Evolutionary conservation across 2,888 invertebrate genomes (phyloP).

Genomic region (Cheilosia pagana): DNA sequence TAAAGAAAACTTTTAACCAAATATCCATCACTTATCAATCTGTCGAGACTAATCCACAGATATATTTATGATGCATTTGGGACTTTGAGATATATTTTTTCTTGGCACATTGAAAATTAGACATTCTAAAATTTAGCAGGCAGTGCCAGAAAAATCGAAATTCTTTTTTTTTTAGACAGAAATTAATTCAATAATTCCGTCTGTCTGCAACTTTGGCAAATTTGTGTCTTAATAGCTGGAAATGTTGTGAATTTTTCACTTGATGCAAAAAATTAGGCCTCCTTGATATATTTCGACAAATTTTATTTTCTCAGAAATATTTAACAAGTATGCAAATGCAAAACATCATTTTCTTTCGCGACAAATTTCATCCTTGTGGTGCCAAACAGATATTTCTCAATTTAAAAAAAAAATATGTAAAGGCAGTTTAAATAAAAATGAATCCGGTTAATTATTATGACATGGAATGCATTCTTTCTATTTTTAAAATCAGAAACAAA

Average conservation of each 20-base stretch:
- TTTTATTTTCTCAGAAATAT: background rate
- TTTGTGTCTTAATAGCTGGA: conserved; percentile 2
- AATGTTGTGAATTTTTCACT: background rate
- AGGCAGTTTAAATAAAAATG: background rate
- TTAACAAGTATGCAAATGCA: conserved; percentile 5
- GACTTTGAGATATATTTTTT: too few species aligned
- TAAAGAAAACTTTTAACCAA: too few species aligned
- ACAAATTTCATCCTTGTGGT: conserved; percentile 7
- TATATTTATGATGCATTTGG: background rate
- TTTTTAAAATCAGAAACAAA: conserved; percentile 20
- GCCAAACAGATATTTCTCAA: background rate
- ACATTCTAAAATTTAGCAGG: too few species aligned
- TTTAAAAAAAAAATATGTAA: background rate
- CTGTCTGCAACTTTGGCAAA: background rate
- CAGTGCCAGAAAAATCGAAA: too few species aligned
- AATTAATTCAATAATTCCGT: too few species aligned
- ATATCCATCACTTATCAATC: too few species aligned
- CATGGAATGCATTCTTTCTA: conserved; percentile 58
- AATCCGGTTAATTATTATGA: conserved; percentile 36
- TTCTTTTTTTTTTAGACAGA: too few species aligned
- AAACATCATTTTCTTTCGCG: conserved; percentile 1
- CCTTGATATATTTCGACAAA: conserved; percentile 6
- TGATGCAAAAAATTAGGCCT: conserved; percentile 9
- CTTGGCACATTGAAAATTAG: too few species aligned
- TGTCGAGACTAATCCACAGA: background rate